Evolutionary conservation across 1,140 invertebrate genomes (phyloP).

Genomic region (Drosophila oshimai): DNA sequence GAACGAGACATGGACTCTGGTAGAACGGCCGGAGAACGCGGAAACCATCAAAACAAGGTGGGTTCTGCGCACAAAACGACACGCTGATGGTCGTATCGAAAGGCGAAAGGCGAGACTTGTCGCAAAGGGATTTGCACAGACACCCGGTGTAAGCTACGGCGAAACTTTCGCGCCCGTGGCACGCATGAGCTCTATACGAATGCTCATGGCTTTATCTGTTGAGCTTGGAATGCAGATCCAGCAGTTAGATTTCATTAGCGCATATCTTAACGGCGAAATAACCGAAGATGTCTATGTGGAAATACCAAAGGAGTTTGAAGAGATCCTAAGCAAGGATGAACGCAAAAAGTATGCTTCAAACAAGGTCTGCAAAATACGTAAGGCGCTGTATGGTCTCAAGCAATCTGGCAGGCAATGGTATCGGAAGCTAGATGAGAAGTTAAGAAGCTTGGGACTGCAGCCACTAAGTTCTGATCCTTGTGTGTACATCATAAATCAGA

Average conservation of each 20-base stretch:
- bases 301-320: background rate
- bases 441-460: background rate
- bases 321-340: too few relatives aligned
- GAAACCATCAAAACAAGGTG: background rate
- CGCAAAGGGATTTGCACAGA: constrained; percentile 77
- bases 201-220: constrained; percentile 9
- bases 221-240: constrained; percentile 1
- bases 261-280: background rate
- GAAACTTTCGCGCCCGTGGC: constrained; percentile 57
- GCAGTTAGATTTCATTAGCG: too few relatives aligned
- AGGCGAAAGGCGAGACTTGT: constrained; percentile 65
- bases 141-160: constrained; percentile 73
- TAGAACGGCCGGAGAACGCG: background rate
- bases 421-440: too few relatives aligned
- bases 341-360: background rate
- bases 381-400: background rate
- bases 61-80: constrained; percentile 42
- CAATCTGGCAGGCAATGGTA: background rate
- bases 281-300: background rate
- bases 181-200: too few relatives aligned
- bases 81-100: background rate
- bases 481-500: background rate
- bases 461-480: background rate
- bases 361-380: background rate
- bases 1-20: background rate